Evolutionary conservation across 2,888 invertebrate species (phyloP), one percentile per base, ranked within the genome.

Genomic region (Ormia ochracea): DNA sequence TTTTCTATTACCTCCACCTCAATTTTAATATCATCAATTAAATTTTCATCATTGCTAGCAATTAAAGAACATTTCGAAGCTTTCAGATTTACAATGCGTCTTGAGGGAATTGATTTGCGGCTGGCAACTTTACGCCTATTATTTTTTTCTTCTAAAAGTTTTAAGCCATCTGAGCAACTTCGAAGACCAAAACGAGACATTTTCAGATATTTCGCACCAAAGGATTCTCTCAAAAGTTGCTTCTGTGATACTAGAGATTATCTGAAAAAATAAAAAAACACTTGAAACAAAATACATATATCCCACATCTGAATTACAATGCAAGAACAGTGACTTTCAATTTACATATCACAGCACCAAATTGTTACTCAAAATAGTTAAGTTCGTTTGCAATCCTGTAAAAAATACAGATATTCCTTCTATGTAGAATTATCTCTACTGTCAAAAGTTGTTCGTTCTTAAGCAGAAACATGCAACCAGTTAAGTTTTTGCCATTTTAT

Each of bases 151-250:
- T 86, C 87, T 61, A 83, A 84, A 70, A 84, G 81, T 83, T 86
- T 87, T 65, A 85, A 86, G 23, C 84, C 85, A 83, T 83, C 87
- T 81, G 87, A 73, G 56, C 78, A 81, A 73, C 83, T 84, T 7
- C 87, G 87, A 73, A 87, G 84, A 77, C 86, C 85, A 84, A 87
- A 86, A 70, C 87, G 87, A 82, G 87, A 87, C 87, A 87, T 87
- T 70, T 85, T 83, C 52, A 38, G 4, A 26, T 14, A 21, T 61
- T 63, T 36, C 21, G 50, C 5, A 43, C 10, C 3, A 33, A 45
- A 63, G 10, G 17, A 12, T 45, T 70, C 9, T 43, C 31, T 14
- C 23, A 52, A 43, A 41, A 3, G 4, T 59, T 28, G 14, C 14
- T 54, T 26, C 54, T 38, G 6, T 14, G 33, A 23, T 17, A 52